Base-by-base conservation (phyloP, 23 tunicate genomes). In the Ascidia mentula region DNA sequence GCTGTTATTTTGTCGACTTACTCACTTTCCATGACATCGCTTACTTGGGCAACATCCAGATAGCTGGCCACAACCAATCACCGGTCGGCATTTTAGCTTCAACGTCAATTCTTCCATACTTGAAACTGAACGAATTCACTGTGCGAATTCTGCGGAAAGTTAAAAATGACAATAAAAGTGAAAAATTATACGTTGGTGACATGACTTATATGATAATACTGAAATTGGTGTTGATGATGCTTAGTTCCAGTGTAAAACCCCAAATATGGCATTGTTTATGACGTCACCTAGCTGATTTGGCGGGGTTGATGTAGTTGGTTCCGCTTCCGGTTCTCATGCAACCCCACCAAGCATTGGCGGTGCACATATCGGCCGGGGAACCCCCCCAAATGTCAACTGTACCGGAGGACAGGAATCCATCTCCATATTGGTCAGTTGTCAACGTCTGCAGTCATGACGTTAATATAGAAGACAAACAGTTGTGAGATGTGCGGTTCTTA, bases 31-130 rank as follows among this genome's bases (percentile, higher is more conserved):
- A n/a, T n/a, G n/a, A n/a, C n/a, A n/a, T 36, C 38, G 42, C 88
- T 40, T 71, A 85, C 94, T 92, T 94, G 35, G 98, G 98, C 34
- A 94, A 74, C 60, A 94, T 53, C 98, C 98, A 94, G 38, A 94
- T 89, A 24, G 98, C 98, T 30, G 98, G 98, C 98, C 98, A 94
- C 34, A 94, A 36, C 98, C 98, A 94, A 73, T 94, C 98, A 3
- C 98, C 98, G 31, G 69, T 59, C 20, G 98, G 98, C 88, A 94
- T 84, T 81, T 94, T 88, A 17, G 98, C 98, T 74, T 84, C 89
- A 38, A 94, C 84, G 34, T 88, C 94, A 45, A 94, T 69, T 69
- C 92, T 81, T 13, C 94, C 98, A 38, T 89, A 94, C 60, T 84
- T 87, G 70, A 90, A 91, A 0, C 96, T 59, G 60, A 86, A 95